phyloP scores from a whole-genome alignment of 2,113 vertebrate genomes.

The Lophura nycthemera region DNA sequence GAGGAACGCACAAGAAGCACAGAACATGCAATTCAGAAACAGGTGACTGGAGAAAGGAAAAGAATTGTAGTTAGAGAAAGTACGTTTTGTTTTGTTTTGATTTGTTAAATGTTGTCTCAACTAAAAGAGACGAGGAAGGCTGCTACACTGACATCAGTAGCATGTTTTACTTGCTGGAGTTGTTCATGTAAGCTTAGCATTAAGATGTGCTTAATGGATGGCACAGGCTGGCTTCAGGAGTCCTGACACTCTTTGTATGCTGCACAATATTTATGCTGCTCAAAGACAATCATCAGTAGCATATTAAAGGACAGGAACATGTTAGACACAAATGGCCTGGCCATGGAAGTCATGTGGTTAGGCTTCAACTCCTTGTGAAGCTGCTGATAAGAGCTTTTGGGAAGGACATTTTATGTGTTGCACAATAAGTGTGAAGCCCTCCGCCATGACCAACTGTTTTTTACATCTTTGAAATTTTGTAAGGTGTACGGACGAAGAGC shows the following conservation, averaged over 20 bases:
- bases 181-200: not conserved
- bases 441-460: not conserved
- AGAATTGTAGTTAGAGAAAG: not conserved
- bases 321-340: not conserved
- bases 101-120: not conserved
- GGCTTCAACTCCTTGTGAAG: not conserved
- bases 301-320: not conserved
- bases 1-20: not conserved
- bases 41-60: not conserved
- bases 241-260: not conserved
- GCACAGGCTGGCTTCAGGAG: not conserved
- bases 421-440: not conserved
- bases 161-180: not conserved
- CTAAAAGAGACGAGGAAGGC: not conserved
- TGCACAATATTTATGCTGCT: not conserved
- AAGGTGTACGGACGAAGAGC: not conserved
- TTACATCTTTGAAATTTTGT: conserved; percentile 16
- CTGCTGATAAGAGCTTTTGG: not conserved
- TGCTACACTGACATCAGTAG: rapidly evolving
- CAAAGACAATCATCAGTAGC: not conserved
- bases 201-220: not conserved
- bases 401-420: not conserved
- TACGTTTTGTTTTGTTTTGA: too few species aligned
- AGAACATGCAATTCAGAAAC: not conserved
- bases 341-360: not conserved